Conservation (phyloP, 2,113 vertebrate species). For the Seriola quinqueradiata region DNA sequence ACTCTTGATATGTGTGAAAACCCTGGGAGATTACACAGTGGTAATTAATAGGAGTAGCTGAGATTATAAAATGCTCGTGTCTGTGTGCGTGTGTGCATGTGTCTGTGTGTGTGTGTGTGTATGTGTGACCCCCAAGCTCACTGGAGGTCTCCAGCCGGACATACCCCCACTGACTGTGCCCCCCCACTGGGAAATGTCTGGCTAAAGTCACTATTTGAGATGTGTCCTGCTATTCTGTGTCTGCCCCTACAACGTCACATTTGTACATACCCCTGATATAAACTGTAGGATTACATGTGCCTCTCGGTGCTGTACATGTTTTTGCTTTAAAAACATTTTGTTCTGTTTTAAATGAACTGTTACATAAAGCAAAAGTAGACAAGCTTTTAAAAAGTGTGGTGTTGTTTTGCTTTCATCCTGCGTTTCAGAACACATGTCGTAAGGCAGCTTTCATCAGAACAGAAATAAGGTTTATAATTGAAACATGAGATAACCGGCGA, state of each 20-base stretch:
- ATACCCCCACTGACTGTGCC: slow-evolving; percentile 55
- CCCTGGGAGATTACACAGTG: slow-evolving; percentile 72
- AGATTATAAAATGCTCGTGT: slow-evolving; percentile 70
- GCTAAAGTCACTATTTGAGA: slow-evolving; percentile 56
- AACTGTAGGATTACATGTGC: slow-evolving; percentile 2
- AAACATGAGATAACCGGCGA: slow-evolving; percentile 55
- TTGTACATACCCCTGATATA: slow-evolving; percentile 23
- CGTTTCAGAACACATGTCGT: slow-evolving; percentile 45
- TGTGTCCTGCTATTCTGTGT: slow-evolving; percentile 40
- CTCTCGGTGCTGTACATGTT: not conserved
- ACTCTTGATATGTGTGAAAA: slow-evolving; percentile 73
- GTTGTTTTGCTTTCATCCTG: slow-evolving; percentile 41
- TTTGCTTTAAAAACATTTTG: slow-evolving; percentile 5
- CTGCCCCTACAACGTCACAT: slow-evolving; percentile 13
- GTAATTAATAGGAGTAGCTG: slow-evolving; percentile 83
- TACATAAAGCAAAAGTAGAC: slow-evolving; percentile 6
- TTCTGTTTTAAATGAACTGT: slow-evolving; percentile 21
- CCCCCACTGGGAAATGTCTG: slow-evolving; percentile 69
- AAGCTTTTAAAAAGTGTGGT: slow-evolving; percentile 14
- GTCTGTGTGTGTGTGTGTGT: slow-evolving; percentile 37
- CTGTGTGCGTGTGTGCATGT: slow-evolving; percentile 38
- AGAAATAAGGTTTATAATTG: slow-evolving; percentile 47
- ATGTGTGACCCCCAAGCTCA: slow-evolving; percentile 46
- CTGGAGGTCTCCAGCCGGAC: slow-evolving; percentile 60
- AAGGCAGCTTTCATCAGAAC: slow-evolving; percentile 42